Percentiles rank a stretch among this genome's conserved stretches.
Conservation (phyloP, 2,888 invertebrate species). For the Lasioglossum zephyrum region DNA sequence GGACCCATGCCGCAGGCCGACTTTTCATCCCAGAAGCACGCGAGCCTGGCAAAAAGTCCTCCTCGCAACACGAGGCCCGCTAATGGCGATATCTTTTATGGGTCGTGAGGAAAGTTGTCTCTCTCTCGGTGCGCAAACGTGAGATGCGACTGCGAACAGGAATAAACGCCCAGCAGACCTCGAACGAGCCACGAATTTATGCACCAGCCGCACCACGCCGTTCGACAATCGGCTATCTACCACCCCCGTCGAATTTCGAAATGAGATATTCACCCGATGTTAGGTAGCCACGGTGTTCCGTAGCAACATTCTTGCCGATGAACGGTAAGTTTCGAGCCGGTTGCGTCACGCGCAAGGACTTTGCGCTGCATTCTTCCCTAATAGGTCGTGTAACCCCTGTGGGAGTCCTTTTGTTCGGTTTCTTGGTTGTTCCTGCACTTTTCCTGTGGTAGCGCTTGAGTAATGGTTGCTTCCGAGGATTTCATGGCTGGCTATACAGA, state of each 20-base stretch:
- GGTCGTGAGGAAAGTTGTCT: conserved; percentile 12
- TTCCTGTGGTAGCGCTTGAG: not conserved
- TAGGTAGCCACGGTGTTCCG: not conserved
- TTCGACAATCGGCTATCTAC: not conserved
- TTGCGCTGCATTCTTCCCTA: conserved; percentile 1
- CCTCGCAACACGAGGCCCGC: conserved; percentile 48
- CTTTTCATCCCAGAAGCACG: conserved; percentile 56
- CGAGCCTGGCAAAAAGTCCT: conserved; percentile 51
- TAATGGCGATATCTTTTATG: conserved; percentile 47
- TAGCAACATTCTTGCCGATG: not conserved
- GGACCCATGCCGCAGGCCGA: conserved; percentile 36
- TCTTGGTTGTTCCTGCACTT: not conserved
- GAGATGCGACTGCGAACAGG: not conserved
- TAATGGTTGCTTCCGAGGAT: not conserved
- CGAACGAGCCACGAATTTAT: not conserved
- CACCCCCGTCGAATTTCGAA: not conserved
- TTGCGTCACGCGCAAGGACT: conserved; percentile 1
- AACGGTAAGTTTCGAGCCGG: not conserved
- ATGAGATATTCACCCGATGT: not conserved
- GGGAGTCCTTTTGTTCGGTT: not conserved
- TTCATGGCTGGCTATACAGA: not conserved
- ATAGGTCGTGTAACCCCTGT: conserved; percentile 1
- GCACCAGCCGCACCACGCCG: not conserved
- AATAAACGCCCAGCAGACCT: not conserved
- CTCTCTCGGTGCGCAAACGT: not conserved